Evolutionary conservation across 2,888 invertebrate genomes (phyloP), one percentile per base, ranked within the genome.

Genomic region (Carcina quercana): DNA sequence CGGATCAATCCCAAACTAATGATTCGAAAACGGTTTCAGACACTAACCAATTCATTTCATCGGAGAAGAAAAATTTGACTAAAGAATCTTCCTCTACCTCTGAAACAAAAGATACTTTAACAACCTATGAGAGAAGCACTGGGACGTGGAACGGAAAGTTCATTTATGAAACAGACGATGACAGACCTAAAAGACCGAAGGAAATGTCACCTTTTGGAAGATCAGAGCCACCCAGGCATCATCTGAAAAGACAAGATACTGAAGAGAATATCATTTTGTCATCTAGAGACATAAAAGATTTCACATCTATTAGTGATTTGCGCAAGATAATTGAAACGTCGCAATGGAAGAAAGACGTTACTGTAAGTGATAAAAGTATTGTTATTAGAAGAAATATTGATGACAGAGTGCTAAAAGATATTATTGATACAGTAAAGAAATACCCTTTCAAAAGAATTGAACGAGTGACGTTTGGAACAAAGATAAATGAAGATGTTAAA

Each of bases 81-180:
- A 74, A 78, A 43, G 84, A 86, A 51, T 79, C 59, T 2, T 60
- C 60, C 30, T 65, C 68, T 14, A 55, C 54, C 15, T 55, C 60
- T 21, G 47, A 30, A 12, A 69, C 68, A 33, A 83, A 82, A 54
- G 82, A 83, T 47, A 76, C 72, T 24, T 49, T 69, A 30, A 83
- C 83, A 12, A 63, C 66, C 13, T 83, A 83, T 40, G 83, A 79
- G 46, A 68, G 75, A 48, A 83, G 80, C 35, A 82, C 82, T 13
- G 83, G 83, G 34, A 70, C 83, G 6, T 87, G 87, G 87, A 86
- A 87, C 35, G 87, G 87, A 7, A 86, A 85, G 45, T 87, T 87
- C 38, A 58, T 65, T 12, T 83, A 85, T 42, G 87, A 86, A 56
- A 84, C 69, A 40, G 74, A 79, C 30, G 73, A 76, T 31, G 78